Conservation (phyloP, 92 coral and sea anemone genomes). For the Palythoa grandiflora region DNA sequence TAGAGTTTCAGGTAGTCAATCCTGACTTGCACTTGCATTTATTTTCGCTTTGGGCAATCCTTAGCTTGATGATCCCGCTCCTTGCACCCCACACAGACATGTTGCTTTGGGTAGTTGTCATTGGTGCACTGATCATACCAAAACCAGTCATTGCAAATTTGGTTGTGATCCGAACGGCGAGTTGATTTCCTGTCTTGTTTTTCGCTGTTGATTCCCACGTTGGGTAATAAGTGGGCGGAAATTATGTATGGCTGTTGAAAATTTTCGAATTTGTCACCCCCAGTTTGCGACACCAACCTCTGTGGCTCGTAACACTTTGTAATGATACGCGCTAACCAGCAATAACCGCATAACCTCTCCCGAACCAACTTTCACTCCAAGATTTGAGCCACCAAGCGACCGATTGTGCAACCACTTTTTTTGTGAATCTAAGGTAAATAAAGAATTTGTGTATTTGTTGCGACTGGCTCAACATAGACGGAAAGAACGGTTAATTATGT, state of each 20-base stretch:
- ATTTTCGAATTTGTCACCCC: constrained; percentile 26
- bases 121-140: constrained; percentile 18
- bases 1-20: constrained; percentile 28
- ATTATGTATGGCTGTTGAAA: constrained; percentile 1
- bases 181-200: constrained; percentile 25
- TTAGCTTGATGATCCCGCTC: no score
- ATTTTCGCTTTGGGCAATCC: no score
- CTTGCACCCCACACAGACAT: no score
- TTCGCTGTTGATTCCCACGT: constrained; percentile 23
- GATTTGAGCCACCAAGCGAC: no score
- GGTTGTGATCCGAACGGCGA: constrained; percentile 16
- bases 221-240: not conserved
- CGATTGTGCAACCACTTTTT: no score
- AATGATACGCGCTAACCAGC: no score
- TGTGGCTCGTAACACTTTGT: no score
- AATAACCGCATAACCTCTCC: constrained; percentile 18
- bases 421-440: no score
- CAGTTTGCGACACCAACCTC: constrained; percentile 9
- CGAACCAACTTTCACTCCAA: no score
- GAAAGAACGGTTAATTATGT: no score
- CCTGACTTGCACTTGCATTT: constrained; percentile 24
- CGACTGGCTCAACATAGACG: no score
- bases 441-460: no score
- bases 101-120: constrained; percentile 17
- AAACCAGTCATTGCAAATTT: constrained; percentile 9